phyloP scores from a whole-genome alignment of 2,888 invertebrate species.

The Chrysolina haemoptera region DNA sequence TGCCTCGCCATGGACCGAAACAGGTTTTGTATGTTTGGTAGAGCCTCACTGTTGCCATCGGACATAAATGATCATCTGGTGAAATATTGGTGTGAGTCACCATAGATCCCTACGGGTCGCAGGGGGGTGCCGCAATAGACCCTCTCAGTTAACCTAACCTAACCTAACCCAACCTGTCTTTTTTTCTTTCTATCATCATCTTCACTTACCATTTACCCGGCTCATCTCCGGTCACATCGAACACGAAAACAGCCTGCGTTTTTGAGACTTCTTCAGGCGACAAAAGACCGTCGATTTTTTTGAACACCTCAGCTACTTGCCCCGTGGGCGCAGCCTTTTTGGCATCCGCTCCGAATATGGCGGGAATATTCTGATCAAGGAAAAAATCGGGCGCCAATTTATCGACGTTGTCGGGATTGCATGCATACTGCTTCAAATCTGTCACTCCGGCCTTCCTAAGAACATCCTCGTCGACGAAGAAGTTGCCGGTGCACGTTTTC shows the following conservation, averaged over 20 bases:
- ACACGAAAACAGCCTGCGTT: slow-evolving; percentile 88
- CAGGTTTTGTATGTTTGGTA: no score
- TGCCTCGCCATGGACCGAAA: no score
- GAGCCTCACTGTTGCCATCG: no score
- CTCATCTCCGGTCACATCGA: slow-evolving; percentile 86
- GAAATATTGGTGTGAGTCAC: no score
- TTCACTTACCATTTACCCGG: slow-evolving; percentile 66
- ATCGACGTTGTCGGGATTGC: slow-evolving; percentile 76
- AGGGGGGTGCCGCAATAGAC: no score
- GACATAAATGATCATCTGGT: no score
- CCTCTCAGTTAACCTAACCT: no score
- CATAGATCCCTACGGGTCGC: no score
- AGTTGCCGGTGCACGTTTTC: slow-evolving; percentile 86
- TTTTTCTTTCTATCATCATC: background rate
- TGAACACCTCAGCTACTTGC: slow-evolving; percentile 74
- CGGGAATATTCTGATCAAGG: slow-evolving; percentile 73
- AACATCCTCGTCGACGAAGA: slow-evolving; percentile 94
- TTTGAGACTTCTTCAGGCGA: slow-evolving; percentile 85
- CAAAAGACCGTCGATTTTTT: slow-evolving; percentile 79
- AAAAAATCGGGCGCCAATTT: slow-evolving; percentile 91
- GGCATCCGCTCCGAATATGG: background rate
- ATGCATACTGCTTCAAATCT: slow-evolving; percentile 88
- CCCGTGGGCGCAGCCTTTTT: slow-evolving; percentile 22
- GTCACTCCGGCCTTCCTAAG: slow-evolving; percentile 83
- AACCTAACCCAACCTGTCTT: no score